Evolutionary conservation across 2,113 vertebrate species (phyloP).

Genomic region (Lota lota): DNA sequence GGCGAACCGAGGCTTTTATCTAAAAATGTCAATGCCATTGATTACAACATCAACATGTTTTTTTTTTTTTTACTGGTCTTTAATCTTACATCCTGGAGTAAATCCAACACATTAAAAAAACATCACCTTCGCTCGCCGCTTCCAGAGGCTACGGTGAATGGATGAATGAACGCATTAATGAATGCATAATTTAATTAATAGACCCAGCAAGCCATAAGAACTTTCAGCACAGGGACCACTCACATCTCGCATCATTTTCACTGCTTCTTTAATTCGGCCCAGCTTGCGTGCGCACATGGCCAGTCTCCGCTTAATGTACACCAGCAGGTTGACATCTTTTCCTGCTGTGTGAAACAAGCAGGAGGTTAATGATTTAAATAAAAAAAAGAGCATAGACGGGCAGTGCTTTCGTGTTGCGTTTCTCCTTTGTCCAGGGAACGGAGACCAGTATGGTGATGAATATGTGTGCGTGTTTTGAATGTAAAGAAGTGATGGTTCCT

Average conservation of each 20-base stretch:
- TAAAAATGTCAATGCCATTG: too few species aligned
- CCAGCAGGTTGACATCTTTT: conserved; percentile 95
- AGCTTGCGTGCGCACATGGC: conserved; percentile 98
- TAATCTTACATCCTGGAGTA: not conserved
- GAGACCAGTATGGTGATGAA: not conserved
- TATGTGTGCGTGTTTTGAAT: not conserved
- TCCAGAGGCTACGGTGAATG: too few species aligned
- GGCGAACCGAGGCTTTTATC: too few species aligned
- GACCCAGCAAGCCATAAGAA: not conserved
- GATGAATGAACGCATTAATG: too few species aligned
- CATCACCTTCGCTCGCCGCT: too few species aligned
- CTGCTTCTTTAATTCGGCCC: conserved; percentile 93
- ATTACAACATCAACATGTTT: too few species aligned
- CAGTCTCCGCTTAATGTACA: conserved; percentile 94
- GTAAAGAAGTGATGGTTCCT: conserved; percentile 47
- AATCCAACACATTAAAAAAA: not conserved
- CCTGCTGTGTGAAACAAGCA: conserved; percentile 71
- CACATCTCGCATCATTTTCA: conserved; percentile 99
- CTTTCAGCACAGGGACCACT: conserved; percentile 59
- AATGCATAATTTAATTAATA: too few species aligned
- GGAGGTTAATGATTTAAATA: not conserved
- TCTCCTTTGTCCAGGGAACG: too few species aligned
- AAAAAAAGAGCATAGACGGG: conserved; percentile 46
- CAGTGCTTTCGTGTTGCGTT: not conserved
- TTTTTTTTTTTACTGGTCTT: too few species aligned